Evolutionary conservation across 2,888 invertebrate genomes (phyloP), one percentile per base, ranked within the genome.

Genomic region (Drosophila macrospina): DNA sequence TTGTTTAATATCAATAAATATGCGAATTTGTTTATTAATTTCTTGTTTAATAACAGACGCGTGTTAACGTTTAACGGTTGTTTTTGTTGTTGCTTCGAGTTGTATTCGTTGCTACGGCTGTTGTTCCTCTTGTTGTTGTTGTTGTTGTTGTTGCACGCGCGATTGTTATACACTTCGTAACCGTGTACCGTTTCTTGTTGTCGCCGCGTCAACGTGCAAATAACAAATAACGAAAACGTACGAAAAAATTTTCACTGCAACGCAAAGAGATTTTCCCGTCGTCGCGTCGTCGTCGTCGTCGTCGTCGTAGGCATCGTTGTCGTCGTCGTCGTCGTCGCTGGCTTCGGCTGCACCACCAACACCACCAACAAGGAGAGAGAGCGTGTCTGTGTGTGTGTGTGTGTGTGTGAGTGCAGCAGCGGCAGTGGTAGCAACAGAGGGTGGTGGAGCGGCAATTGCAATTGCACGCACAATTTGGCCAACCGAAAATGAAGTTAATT

Each of bases 121-220:
- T 34, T 51, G 30, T n/a, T n/a, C n/a, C n/a, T n/a, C n/a, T n/a
- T 16, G 8, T 4, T 55, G 55, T 55, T 71, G 41, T 41, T 66
- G 50, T 62, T 71, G 62, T 69, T 73, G 51, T 56, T 65, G 69
- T 69, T 81, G 74, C 67, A 77, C 78, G 78, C 78, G 80, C 63
- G 73, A 59, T 57, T 76, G 41, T 55, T 64, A 50, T 50, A 63
- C 79, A 74, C 79, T 74, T 74, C 62, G 57, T 62, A 47, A 7
- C 79, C 75, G 75, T 70, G 64, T 73, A 66, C 65, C 90, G 87
- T 80, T 81, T 72, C 86, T 81, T 80, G 81, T 83, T 88, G 82
- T 89, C 90, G 89, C 84, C 81, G 81, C 90, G 91, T 90, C 91
- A 90, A 88, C 91, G 89, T 90, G 90, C 91, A 82, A 89, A 89